A percentile compares a stretch with the other conserved stretches of the same genome.
phyloP scores from a whole-genome alignment of 2,113 vertebrate genomes.

The Oryzias celebensis region DNA sequence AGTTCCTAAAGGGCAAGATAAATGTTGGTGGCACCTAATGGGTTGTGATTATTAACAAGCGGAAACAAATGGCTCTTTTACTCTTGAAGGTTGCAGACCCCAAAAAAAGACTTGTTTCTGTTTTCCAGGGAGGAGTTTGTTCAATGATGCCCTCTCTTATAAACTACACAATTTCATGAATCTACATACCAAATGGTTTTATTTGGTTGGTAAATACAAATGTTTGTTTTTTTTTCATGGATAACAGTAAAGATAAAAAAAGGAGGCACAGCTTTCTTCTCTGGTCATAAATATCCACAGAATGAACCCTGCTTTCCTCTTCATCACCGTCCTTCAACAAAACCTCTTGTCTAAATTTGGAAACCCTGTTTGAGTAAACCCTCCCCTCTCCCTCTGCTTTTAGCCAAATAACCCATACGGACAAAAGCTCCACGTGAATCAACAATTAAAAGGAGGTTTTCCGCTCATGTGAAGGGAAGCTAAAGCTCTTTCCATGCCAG shows the following conservation, averaged over 20 bases:
- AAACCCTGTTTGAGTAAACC: constrained; percentile 36
- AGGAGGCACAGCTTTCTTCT: not conserved
- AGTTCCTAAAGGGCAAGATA: no score
- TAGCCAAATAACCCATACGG: constrained; percentile 24
- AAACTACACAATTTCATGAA: no score
- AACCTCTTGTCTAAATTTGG: constrained; percentile 62
- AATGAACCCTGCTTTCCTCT: constrained; percentile 28
- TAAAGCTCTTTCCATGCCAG: constrained; percentile 54
- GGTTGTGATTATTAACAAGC: no score
- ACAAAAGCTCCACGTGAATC: constrained; percentile 47
- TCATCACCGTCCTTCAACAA: constrained; percentile 44
- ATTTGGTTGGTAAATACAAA: no score
- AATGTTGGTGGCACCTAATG: no score
- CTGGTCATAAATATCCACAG: not conserved
- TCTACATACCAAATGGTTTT: no score
- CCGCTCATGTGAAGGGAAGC: constrained; percentile 55
- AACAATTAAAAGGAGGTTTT: constrained; percentile 46
- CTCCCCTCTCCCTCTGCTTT: not conserved
- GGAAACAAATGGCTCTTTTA: no score
- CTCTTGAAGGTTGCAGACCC: no score
- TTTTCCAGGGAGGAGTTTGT: no score
- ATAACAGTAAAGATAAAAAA: not conserved
- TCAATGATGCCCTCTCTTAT: no score
- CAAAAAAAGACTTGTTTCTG: no score
- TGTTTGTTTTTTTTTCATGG: no score